Evolutionary conservation across 2,797 vertebrate species (phyloP).

Genomic region (Manis crassicaudata): DNA sequence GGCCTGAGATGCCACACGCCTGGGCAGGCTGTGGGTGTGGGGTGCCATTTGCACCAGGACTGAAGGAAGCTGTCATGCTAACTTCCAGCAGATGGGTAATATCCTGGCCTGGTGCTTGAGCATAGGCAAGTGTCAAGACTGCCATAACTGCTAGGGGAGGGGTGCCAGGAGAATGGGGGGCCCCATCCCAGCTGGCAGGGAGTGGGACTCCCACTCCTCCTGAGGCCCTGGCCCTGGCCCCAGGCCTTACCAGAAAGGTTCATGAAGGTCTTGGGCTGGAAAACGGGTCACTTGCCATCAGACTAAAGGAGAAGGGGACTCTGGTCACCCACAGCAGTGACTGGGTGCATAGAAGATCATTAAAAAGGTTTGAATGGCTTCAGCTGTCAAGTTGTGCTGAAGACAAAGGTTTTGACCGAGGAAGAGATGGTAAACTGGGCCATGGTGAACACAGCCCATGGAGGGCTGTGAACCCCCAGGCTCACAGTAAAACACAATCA

Average conservation of each 20-base stretch:
- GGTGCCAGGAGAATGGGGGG: not conserved
- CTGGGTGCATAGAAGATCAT: not conserved
- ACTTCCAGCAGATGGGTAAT: not conserved
- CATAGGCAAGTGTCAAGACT: constrained; percentile 13
- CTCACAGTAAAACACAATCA: constrained; percentile 21
- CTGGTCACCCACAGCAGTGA: not conserved
- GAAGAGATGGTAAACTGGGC: not conserved
- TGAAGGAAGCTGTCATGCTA: not conserved
- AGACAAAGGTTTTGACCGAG: not conserved
- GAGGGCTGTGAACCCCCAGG: not conserved
- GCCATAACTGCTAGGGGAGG: not conserved
- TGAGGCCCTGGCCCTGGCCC: not conserved
- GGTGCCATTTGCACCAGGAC: not conserved
- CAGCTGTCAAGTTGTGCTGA: not conserved
- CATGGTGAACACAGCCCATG: not conserved
- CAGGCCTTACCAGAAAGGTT: not conserved
- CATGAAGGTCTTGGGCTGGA: not conserved
- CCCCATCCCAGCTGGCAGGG: not conserved
- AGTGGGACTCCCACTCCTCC: not conserved
- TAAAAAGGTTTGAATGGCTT: not conserved
- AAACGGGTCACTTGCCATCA: not conserved
- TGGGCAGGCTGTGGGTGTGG: not conserved
- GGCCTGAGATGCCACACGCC: not conserved
- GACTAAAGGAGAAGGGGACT: not conserved
- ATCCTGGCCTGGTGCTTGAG: not conserved